Conservation (phyloP, 2,113 vertebrate genomes). For the Hippocampus zosterae region DNA sequence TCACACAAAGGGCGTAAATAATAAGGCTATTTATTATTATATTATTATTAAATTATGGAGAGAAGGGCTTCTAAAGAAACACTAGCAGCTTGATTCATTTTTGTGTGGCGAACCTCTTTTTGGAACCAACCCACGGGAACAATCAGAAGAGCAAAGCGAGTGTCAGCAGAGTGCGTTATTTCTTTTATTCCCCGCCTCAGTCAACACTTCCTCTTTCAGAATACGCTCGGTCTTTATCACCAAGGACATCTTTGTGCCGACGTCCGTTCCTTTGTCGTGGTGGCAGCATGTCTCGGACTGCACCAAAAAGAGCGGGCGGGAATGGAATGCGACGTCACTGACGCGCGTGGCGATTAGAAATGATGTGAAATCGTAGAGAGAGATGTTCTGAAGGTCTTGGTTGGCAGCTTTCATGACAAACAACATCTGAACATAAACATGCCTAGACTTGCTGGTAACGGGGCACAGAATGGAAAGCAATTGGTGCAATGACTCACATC, state of each 20-base stretch:
- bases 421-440: conserved; percentile 23
- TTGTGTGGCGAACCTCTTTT: conserved; percentile 24
- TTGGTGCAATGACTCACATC: conserved; percentile 24
- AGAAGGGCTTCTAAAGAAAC: conserved; percentile 21
- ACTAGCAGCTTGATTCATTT: conserved; percentile 29
- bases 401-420: conserved; percentile 28
- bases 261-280: conserved; percentile 31
- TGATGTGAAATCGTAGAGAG: background rate
- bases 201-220: conserved; percentile 34
- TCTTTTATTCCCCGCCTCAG: conserved; percentile 42
- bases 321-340: conserved; percentile 33
- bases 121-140: conserved; percentile 34
- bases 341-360: conserved; percentile 18
- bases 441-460: conserved; percentile 34
- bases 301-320: conserved; percentile 7
- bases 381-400: conserved; percentile 24
- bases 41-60: conserved; percentile 11
- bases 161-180: conserved; percentile 50
- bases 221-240: conserved; percentile 45
- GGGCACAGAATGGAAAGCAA: conserved; percentile 29
- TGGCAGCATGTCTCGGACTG: conserved; percentile 6
- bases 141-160: conserved; percentile 53
- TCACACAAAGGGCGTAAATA: conserved; percentile 35
- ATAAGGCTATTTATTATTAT: conserved; percentile 16
- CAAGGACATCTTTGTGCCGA: conserved; percentile 42